Base-by-base conservation (phyloP, 1,140 invertebrate genomes). In the Pteromalus puparum region DNA sequence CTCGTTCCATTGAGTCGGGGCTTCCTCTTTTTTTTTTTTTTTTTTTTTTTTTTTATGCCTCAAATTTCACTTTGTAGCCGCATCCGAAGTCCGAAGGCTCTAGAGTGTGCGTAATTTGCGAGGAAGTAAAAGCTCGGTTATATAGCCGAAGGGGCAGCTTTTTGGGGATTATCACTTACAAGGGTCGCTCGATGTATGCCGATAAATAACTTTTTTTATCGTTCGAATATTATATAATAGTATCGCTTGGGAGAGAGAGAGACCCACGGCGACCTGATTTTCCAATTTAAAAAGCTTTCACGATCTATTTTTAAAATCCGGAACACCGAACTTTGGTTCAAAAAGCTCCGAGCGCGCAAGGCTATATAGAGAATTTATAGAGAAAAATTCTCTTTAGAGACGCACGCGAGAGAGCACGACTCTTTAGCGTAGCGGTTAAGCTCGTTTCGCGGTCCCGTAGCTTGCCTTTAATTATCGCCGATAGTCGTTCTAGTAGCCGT, bases 381-480 rank as follows among this genome's bases (percentile, higher is more conserved):
- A 30, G 6, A 82, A 82, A 74, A 76, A 83, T 77, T 46, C 73
- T 21, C 53, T 83, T 83, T 76, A 68, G 48, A 74, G 67, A 18
- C 18, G 18, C 18, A n/a, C 53, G 7, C 5, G 3, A 6, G 53
- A 5, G 38, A 9, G 7, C 38, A 42, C 7, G 38, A 61, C 15
- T 61, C 53, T 61, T 61, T 61, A 61, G 28, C 28, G 3, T 26
- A 26, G 28, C 30, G 34, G 10, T 75, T 61, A 82, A 74, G 12
- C 72, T 65, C 15, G 53, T 82, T 82, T 67, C 81, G 81, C 13
- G 48, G 81, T n/a, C n/a, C 65, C 73, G 73, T 75, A 82, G 24
- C 24, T 83, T n/a, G 67, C 28, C 75, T 83, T 83, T 83, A 78
- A 83, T 83, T 78, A 83, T 68, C 61, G 13, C 15, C 74, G n/a